Evolutionary conservation across 2,888 invertebrate genomes (phyloP), one percentile per base, ranked within the genome.

Genomic region (Lasioglossum pauxillum): DNA sequence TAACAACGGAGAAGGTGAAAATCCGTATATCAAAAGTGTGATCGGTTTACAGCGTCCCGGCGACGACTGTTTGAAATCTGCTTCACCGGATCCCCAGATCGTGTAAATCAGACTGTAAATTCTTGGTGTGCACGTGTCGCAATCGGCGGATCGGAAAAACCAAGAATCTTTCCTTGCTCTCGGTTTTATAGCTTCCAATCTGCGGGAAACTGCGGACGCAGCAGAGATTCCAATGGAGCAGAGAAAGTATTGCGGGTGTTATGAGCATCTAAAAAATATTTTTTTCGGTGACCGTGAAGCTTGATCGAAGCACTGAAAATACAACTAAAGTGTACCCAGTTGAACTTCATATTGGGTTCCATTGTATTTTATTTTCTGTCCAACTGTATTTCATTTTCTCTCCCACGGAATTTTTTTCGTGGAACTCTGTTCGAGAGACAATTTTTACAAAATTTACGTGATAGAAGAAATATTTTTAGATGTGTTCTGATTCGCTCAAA

Each of bases 121-220:
- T 72, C 76, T 60, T 12, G 38, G 49, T 19, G 71, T 2, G 75
- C 78, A 35, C 27, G 71, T 73, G 81, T 75, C 53, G 71, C 67
- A 60, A 74, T 74, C 60, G 78, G 27, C 49, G 72, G 57, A 41
- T 31, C n/a, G 49, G 38, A 76, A 78, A 46, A 78, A 44, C 41
- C 16, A 69, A 53, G 46, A 38, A 67, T 53, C 75, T 79, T 67
- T 79, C 69, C 67, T 44, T 57, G 31, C 46, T 75, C 80, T 75
- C 31, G 76, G 73, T 85, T 86, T 86, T 86, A 85, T 79, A 79
- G 85, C 78, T 86, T 85, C 82, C 86, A 86, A 86, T 85, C 86
- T 85, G 38, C 72, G 19, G 23, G 41, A 60, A 57, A 67, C 35
- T 81, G 81, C 80, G 75, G 74, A 85, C 84, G 57, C 60, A 38